Conservation (phyloP, 2,888 invertebrate species). For the Luffia ferchaultella region DNA sequence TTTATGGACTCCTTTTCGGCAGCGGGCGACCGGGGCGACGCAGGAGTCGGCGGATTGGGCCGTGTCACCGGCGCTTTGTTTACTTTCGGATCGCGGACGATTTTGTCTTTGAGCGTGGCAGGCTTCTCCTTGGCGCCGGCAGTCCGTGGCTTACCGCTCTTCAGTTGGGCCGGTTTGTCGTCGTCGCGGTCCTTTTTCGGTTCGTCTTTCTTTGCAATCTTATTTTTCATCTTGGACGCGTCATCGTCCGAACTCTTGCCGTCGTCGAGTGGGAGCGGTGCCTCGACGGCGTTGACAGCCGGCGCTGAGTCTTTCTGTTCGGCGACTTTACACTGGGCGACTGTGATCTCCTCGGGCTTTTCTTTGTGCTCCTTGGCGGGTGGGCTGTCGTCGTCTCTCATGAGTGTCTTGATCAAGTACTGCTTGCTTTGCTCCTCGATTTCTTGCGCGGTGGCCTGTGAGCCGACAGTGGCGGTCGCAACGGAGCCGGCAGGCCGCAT, state of each 20-base stretch:
- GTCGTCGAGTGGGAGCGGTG: slow-evolving; percentile 5
- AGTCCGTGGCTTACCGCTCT: slow-evolving; percentile 46
- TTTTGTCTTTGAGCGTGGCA: slow-evolving; percentile 44
- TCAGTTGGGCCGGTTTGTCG: slow-evolving; percentile 24
- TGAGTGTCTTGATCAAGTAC: slow-evolving; percentile 89
- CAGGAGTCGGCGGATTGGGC: slow-evolving; percentile 19
- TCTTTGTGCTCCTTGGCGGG: slow-evolving; percentile 48
- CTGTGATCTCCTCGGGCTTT: slow-evolving; percentile 61
- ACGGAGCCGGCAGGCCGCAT: slow-evolving; percentile 33
- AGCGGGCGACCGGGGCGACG: slow-evolving; percentile 39
- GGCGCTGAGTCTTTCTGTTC: slow-evolving; percentile 50
- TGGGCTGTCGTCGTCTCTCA: slow-evolving; percentile 85
- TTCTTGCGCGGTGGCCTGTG: slow-evolving; percentile 60
- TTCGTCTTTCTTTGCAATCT: slow-evolving; percentile 18
- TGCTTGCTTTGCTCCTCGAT: slow-evolving; percentile 75
- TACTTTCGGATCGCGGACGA: slow-evolving; percentile 42
- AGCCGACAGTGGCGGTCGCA: slow-evolving; percentile 49
- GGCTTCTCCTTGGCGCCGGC: slow-evolving; percentile 48
- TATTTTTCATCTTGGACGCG: slow-evolving; percentile 17
- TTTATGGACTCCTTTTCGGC: slow-evolving; percentile 79
- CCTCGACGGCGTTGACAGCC: slow-evolving; percentile 39
- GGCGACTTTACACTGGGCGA: slow-evolving; percentile 41
- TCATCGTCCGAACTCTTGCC: slow-evolving; percentile 23
- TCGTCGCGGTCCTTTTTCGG: slow-evolving; percentile 31
- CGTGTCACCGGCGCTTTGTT: slow-evolving; percentile 49